Conservation (phyloP, 2,113 vertebrate species). For the Mobula birostris region DNA sequence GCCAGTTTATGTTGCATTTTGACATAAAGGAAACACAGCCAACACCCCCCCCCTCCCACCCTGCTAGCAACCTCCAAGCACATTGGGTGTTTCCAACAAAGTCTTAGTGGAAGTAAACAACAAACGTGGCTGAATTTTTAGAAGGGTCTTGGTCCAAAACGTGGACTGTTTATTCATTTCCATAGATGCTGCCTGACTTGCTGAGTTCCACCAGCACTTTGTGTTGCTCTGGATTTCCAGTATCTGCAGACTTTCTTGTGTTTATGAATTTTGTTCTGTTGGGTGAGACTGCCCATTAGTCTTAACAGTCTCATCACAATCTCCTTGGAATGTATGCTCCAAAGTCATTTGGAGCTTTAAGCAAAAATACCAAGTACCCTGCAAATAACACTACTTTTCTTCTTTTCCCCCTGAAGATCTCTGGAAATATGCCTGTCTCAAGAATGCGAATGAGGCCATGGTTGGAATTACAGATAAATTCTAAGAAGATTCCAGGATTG, state of each 20-base stretch:
- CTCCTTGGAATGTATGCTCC: neutral
- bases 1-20: neutral
- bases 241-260: neutral
- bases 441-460: conserved; percentile 94
- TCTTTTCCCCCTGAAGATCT: neutral
- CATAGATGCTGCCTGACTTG: too few relatives aligned
- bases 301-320: neutral
- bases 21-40: neutral
- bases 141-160: too few relatives aligned
- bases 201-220: too few relatives aligned
- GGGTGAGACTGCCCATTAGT: neutral
- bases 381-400: neutral
- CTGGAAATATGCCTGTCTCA: conserved; percentile 71
- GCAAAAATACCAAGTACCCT: neutral
- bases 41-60: too few relatives aligned
- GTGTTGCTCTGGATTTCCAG: too few relatives aligned
- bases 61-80: too few relatives aligned
- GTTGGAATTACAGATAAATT: conserved; percentile 83
- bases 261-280: too few relatives aligned
- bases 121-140: neutral
- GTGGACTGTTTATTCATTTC: too few relatives aligned
- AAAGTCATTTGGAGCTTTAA: neutral
- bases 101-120: neutral
- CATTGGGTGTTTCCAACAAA: neutral
- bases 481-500: conserved; percentile 71